Percentiles rank a stretch among this genome's conserved stretches.
These are phyloP conservation scores for Lasioglossum zephyrum DNA, from an alignment of 2,888 invertebrate genomes.

Conservation along the genomic window DNA sequence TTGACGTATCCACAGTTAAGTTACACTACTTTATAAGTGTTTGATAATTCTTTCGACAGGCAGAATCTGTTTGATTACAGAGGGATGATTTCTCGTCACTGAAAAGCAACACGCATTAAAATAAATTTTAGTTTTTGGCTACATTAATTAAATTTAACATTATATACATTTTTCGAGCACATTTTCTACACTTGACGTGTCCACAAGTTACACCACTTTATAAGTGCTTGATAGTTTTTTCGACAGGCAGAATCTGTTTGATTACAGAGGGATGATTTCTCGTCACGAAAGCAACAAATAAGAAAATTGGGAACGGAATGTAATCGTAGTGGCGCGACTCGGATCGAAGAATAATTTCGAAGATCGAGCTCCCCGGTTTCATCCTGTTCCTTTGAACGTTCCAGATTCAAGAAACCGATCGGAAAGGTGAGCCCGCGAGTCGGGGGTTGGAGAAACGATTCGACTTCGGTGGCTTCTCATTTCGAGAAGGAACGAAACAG, in stretches of 20 bases:
- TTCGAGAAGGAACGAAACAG: constrained; percentile 36
- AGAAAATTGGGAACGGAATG: not conserved
- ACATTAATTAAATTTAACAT: not conserved
- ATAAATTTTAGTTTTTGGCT: not conserved
- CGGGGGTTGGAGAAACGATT: constrained; percentile 17
- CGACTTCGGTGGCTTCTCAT: constrained; percentile 29
- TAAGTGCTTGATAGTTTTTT: not conserved
- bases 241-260: not conserved
- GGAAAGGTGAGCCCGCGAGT: not conserved
- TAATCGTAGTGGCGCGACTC: not conserved
- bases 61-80: no score
- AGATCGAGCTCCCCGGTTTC: not conserved
- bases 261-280: not conserved
- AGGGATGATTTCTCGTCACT: no score
- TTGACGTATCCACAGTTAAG: no score
- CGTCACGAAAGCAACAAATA: not conserved
- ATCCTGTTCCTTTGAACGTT: not conserved
- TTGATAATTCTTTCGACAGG: no score
- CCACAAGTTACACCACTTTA: not conserved
- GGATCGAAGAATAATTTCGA: not conserved
- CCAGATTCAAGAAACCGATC: constrained; percentile 6
- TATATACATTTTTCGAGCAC: no score
- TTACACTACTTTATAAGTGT: no score
- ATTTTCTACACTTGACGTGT: no score
- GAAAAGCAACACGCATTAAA: no score